Percentiles rank a stretch among this genome's conserved stretches.
Evolutionary conservation across 2,888 invertebrate genomes (phyloP).

Genomic region (Rhopalosiphum nymphaeae): DNA sequence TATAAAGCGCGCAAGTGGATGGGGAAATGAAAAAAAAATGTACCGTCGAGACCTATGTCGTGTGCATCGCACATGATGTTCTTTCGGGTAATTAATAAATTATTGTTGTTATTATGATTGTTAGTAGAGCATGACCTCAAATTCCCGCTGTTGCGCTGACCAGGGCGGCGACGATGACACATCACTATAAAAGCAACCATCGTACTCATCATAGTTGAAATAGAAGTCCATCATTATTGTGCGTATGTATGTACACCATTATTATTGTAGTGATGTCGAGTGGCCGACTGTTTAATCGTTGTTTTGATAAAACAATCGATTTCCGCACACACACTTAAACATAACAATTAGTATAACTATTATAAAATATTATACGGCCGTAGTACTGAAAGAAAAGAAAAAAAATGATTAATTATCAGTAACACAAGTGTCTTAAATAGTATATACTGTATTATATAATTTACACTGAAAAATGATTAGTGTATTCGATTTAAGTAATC

Average conservation of each 20-base stretch:
- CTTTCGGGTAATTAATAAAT: conserved; percentile 35
- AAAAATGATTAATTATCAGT: neutral
- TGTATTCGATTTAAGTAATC: neutral
- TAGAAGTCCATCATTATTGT: neutral
- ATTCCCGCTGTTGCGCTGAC: neutral
- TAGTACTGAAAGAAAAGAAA: neutral
- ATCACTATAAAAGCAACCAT: neutral
- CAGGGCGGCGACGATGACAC: conserved; percentile 21
- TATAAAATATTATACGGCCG: neutral
- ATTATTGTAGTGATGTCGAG: neutral
- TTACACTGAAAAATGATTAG: neutral
- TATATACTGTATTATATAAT: neutral
- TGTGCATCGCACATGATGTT: neutral
- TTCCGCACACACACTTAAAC: neutral
- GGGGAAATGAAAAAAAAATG: neutral
- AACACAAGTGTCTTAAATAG: neutral
- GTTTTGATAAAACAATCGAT: neutral
- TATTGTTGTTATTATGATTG: neutral
- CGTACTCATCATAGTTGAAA: neutral
- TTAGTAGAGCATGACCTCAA: neutral
- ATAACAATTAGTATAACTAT: neutral
- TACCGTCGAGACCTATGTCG: neutral
- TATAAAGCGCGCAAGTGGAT: neutral
- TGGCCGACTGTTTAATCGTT: neutral
- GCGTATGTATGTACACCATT: too few relatives aligned